phyloP scores from a whole-genome alignment of 2,888 invertebrate genomes.

The Torymus texanus region DNA sequence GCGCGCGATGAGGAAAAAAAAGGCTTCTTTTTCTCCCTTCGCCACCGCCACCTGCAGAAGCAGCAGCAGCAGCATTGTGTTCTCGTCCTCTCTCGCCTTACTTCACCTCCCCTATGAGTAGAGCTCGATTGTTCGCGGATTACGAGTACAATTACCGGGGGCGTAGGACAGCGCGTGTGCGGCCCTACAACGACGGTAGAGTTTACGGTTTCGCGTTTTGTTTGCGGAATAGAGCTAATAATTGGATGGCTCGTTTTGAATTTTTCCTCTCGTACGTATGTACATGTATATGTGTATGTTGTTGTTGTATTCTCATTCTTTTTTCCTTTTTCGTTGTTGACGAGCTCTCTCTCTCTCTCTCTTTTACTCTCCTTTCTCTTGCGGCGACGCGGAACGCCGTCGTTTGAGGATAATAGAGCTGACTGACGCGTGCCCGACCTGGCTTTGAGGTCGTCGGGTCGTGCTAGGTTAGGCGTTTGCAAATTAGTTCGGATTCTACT shows the following conservation, averaged over 20 bases:
- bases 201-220: conserved; percentile 29
- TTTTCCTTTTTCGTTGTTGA: too few relatives aligned
- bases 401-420: too few relatives aligned
- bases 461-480: too few relatives aligned
- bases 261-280: not conserved
- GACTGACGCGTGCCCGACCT: too few relatives aligned
- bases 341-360: too few relatives aligned
- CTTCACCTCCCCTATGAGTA: not conserved
- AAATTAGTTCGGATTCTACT: too few relatives aligned
- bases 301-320: not conserved
- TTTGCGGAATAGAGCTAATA: conserved; percentile 25
- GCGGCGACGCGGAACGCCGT: too few relatives aligned
- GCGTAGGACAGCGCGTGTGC: not conserved
- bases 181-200: not conserved
- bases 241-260: conserved; percentile 3
- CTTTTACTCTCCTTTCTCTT: too few relatives aligned
- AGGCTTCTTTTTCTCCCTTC: not conserved
- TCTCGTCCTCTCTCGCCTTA: conserved; percentile 37
- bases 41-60: not conserved
- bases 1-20: conserved; percentile 12
- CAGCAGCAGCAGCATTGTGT: conserved; percentile 16
- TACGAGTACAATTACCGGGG: conserved; percentile 37
- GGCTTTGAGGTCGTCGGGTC: too few relatives aligned
- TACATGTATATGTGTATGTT: too few relatives aligned
- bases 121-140: conserved; percentile 36